phyloP scores from a whole-genome alignment of 2,113 vertebrate species.

The Tenebrosternarchus preto region DNA sequence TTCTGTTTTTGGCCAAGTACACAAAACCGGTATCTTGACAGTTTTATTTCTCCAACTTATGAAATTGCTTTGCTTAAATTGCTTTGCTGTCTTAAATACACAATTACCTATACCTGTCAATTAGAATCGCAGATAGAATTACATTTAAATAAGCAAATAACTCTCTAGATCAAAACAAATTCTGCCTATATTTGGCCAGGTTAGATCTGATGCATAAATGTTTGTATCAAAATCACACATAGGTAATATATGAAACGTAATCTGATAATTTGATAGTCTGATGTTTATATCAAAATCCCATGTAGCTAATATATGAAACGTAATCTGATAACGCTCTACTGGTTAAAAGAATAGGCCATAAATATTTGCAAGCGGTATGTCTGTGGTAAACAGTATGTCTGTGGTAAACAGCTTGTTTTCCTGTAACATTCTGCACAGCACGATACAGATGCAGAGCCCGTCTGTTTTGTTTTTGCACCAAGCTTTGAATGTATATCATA shows the following conservation, averaged over 20 bases:
- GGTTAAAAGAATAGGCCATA: neutral
- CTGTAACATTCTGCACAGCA: constrained; percentile 51
- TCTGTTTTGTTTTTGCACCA: constrained; percentile 65
- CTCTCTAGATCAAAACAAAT: too few species aligned
- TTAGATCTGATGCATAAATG: neutral
- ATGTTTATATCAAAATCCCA: neutral
- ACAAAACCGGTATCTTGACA: neutral
- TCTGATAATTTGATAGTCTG: neutral
- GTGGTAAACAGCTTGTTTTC: constrained; percentile 16
- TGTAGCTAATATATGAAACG: neutral
- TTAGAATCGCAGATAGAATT: neutral
- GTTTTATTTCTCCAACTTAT: neutral
- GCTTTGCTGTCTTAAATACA: neutral
- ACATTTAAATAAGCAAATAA: neutral
- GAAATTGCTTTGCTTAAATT: constrained; percentile 11
- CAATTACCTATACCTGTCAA: neutral
- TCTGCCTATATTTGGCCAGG: neutral
- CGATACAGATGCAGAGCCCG: constrained; percentile 63
- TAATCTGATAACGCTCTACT: neutral
- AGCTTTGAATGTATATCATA: constrained; percentile 76
- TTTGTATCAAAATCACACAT: neutral
- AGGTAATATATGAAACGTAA: neutral
- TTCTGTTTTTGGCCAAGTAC: constrained; percentile 2
- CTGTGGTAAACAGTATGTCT: constrained; percentile 11
- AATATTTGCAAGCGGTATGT: constrained; percentile 5